Evolutionary conservation across 2,797 vertebrate genomes (phyloP), one percentile per base, ranked within the genome.

Genomic region (Diplodus sargus): DNA sequence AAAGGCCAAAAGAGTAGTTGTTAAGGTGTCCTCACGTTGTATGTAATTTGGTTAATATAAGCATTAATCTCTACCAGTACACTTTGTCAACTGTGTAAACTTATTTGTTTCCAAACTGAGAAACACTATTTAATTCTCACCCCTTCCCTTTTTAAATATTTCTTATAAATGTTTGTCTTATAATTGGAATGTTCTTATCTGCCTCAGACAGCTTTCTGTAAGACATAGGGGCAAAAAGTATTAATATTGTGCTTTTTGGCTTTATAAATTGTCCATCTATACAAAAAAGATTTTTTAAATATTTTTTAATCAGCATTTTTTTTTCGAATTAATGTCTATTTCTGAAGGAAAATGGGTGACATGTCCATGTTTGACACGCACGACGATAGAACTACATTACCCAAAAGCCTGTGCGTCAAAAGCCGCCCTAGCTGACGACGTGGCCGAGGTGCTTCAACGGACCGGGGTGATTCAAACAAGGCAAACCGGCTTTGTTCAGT

Each of bases 401-500:
- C 95, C 95, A 89, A 0, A 75, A 79, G 16, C 1, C 91, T 59
- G 5, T 74, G 88, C 79, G 51, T 3, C 28, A 28, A 43, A 61
- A 73, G 48, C 69, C 66, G 65, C 48, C 66, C 20, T 69, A 77
- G 53, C 78, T 92, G 94, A 88, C 83, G 89, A 93, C 91, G 94
- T 94, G 94, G 93, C 93, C 3, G 62, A 15, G 52, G 1, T 62
- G 85, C 59, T 82, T 61, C n/a, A 87, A 67, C 79, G 17, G 76
- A 94, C 95, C 95, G 95, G 95, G 93, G 61, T 3, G 87, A 94
- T 96, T 96, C 93, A 92, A 96, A 95, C 69, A 0, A 71, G 54
- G 42, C 45, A 10, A 18, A 69, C 79, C 84, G 82, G 78, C 79
- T 86, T 78, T 82, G 57, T 77, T 58, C 66, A 10, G 4, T 5